Evolutionary conservation across 2,797 vertebrate species (phyloP), one percentile per base, ranked within the genome.

Genomic region (Erethizon dorsatum): DNA sequence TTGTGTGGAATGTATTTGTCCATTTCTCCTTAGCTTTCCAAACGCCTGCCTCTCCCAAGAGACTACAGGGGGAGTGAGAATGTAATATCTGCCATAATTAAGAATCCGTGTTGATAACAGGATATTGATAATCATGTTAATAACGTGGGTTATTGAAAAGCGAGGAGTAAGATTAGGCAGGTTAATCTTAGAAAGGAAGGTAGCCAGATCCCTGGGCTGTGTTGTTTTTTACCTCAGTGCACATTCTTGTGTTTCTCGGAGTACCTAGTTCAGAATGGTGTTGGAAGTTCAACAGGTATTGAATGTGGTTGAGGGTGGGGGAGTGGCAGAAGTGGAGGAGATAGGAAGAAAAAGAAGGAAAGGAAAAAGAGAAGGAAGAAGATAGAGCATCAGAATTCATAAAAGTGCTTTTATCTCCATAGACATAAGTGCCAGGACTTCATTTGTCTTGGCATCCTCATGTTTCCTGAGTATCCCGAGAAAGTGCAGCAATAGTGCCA

Each of bases 211-310:
- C 47, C 24, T 6, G 12, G 7, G 0, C 22, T 9, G 8, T 52
- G n/a, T 24, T 86, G 24, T 75, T 75, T 28, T 69, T 85, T 65
- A 50, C 28, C 67, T 92, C 56, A 28, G 10, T 5, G 4, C 24
- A 91, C 26, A 26, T 69, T 12, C 79, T 77, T 37, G 22, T 79
- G 41, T 75, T 97, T 91, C 65, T 93, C 79, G 52, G 61, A 82
- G 65, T 37, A 50, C 50, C 61, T 78, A 65, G 37, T 28, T 82
- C 67, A 61, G 45, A 47, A 26, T 24, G 17, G 67, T 26, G 13
- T 41, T 82, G 54, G 57, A 56, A 73, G 10, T 79, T 87, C 82
- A 86, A 31, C 24, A 33, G 65, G 52, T 93, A 41, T 71, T 50
- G 93, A 75, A 83, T 17, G 26, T 41, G 9, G 5, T 6, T 15